phyloP scores from a whole-genome alignment of 2,888 invertebrate species.

The Acronicta psi region DNA sequence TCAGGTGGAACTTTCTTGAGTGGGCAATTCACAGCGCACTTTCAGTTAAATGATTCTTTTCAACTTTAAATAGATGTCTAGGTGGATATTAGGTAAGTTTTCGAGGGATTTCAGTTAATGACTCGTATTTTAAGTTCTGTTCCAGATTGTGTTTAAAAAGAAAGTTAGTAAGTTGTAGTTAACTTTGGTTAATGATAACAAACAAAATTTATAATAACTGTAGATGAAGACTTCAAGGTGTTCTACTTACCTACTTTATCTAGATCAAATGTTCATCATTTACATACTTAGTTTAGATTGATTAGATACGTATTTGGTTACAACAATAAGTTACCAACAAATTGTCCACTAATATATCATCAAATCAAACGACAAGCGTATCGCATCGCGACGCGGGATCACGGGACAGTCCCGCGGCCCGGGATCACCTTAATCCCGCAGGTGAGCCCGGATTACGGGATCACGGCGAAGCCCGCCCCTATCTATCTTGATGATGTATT shows the following conservation, averaged over 20 bases:
- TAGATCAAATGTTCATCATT: too few relatives aligned
- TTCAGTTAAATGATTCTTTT: constrained; percentile 71
- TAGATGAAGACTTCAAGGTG: too few relatives aligned
- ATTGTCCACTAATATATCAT: constrained; percentile 44
- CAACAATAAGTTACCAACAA: background rate
- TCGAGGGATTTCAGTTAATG: constrained; percentile 41
- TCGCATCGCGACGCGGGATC: constrained; percentile 55
- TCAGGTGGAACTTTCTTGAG: constrained; percentile 82
- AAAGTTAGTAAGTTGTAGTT: constrained; percentile 15
- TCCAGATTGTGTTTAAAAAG: constrained; percentile 6
- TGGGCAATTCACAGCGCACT: constrained; percentile 75
- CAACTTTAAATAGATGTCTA: constrained; percentile 64
- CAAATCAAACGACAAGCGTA: constrained; percentile 57
- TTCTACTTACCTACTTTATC: too few relatives aligned
- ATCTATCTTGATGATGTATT: constrained; percentile 81
- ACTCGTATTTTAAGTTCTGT: constrained; percentile 40
- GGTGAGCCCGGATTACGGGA: constrained; percentile 74
- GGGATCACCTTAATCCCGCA: constrained; percentile 74
- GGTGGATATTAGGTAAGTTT: constrained; percentile 56
- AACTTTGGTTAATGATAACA: too few relatives aligned
- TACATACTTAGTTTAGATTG: too few relatives aligned
- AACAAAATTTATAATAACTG: background rate
- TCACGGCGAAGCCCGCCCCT: constrained; percentile 63
- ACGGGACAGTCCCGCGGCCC: constrained; percentile 58
- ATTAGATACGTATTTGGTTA: too few relatives aligned